Percentiles rank a stretch among this genome's conserved stretches.
These are phyloP conservation scores for Diaprepes abbreviatus DNA, from an alignment of 2,888 invertebrate genomes.

Conservation along the genomic window DNA sequence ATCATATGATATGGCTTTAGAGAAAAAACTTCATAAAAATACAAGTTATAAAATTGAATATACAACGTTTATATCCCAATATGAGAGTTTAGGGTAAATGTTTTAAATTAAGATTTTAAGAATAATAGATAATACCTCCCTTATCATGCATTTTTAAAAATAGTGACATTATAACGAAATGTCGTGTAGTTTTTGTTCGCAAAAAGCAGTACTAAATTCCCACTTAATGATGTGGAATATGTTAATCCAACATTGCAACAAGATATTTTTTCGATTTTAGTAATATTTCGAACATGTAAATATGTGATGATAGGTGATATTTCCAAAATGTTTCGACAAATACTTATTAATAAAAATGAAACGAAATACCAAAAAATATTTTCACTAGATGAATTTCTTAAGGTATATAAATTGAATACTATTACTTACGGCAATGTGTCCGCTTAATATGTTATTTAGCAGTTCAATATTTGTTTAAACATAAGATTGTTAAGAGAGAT, in stretches of 20 bases:
- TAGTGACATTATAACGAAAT: conserved; percentile 6
- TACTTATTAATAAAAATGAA: conserved; percentile 29
- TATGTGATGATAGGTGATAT: conserved; percentile 31
- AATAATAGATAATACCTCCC: conserved; percentile 13
- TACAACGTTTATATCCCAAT: too few species aligned
- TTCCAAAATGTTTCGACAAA: too few species aligned
- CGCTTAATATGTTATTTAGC: conserved; percentile 49
- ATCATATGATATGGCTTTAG: conserved; percentile 3
- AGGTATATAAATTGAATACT: conserved; percentile 46
- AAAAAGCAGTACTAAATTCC: conserved; percentile 29
- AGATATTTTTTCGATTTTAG: conserved; percentile 29
- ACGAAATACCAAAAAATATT: too few species aligned
- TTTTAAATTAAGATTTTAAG: background rate
- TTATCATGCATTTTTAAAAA: conserved; percentile 17
- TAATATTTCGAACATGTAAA: conserved; percentile 21
- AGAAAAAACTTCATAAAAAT: background rate
- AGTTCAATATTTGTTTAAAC: conserved; percentile 33
- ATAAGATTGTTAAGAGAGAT: conserved; percentile 25
- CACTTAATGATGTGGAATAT: conserved; percentile 51
- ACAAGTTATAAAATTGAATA: too few species aligned
- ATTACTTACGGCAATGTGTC: conserved; percentile 52
- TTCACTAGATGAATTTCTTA: conserved; percentile 39
- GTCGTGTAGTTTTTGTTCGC: conserved; percentile 36
- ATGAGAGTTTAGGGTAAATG: conserved; percentile 21
- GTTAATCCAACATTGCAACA: conserved; percentile 45